These are phyloP conservation scores for Tiliacea aurago DNA, from an alignment of 2,888 invertebrate genomes.

Conservation along the genomic window DNA sequence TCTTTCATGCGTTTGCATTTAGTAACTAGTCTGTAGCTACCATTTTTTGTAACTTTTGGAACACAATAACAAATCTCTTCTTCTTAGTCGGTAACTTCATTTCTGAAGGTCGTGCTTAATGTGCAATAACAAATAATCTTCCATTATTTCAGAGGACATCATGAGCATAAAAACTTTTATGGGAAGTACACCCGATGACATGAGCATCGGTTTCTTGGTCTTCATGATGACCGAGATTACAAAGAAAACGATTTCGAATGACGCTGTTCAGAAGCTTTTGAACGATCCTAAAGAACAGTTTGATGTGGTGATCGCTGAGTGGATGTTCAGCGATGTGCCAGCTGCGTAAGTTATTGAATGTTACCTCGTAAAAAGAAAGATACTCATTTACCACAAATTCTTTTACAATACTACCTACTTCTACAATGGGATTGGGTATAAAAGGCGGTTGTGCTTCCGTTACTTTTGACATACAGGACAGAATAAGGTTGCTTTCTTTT, in stretches of 20 bases:
- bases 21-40: neutral
- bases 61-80: too few relatives aligned
- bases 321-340: conserved; percentile 72
- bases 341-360: conserved; percentile 65
- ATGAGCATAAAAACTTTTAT: conserved; percentile 32
- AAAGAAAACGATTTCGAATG: conserved; percentile 55
- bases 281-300: conserved; percentile 71
- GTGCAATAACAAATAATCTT: too few relatives aligned
- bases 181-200: conserved; percentile 1
- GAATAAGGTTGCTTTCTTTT: too few relatives aligned
- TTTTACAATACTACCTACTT: neutral
- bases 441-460: too few relatives aligned
- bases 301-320: conserved; percentile 75
- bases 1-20: neutral
- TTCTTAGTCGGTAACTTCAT: too few relatives aligned
- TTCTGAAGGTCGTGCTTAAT: too few relatives aligned
- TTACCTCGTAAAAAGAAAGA: neutral
- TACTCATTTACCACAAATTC: neutral
- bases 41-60: neutral
- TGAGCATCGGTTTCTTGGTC: neutral
- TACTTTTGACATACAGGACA: too few relatives aligned
- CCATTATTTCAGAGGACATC: conserved; percentile 32
- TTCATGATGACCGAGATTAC: conserved; percentile 48
- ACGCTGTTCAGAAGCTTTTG: conserved; percentile 66
- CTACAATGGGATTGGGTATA: too few relatives aligned